A percentile compares a stretch with the other conserved stretches of the same genome.
These are phyloP conservation scores for Prosopocoilus inquinatus DNA, from an alignment of 2,888 invertebrate species.

Conservation along the genomic window DNA sequence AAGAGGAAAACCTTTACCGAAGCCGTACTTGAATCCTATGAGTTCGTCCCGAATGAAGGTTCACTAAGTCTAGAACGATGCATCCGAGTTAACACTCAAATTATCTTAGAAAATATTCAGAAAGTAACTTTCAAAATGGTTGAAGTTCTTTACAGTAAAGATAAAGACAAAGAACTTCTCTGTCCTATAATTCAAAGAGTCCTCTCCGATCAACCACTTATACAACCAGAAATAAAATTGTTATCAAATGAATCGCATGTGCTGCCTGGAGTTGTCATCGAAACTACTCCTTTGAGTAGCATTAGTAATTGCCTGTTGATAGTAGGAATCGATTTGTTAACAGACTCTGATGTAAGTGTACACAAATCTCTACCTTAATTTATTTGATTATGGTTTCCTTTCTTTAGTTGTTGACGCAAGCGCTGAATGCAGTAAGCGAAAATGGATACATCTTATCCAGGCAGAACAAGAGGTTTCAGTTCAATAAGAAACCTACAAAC, in stretches of 20 bases:
- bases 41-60: constrained; percentile 64
- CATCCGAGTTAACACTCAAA: constrained; percentile 63
- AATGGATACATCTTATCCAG: too few species aligned
- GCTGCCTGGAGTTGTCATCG: constrained; percentile 56
- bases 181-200: constrained; percentile 56
- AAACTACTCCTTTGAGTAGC: constrained; percentile 58
- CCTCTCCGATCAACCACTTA: constrained; percentile 66
- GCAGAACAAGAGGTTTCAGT: too few species aligned
- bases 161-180: constrained; percentile 45
- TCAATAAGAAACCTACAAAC: too few species aligned
- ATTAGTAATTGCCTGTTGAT: constrained; percentile 36
- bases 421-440: too few species aligned
- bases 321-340: constrained; percentile 21
- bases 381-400: not conserved
- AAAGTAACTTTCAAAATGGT: constrained; percentile 61
- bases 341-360: too few species aligned
- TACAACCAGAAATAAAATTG: constrained; percentile 65
- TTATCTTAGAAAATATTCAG: constrained; percentile 70
- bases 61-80: constrained; percentile 40
- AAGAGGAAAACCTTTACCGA: constrained; percentile 65
- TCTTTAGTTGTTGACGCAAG: not conserved
- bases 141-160: constrained; percentile 40
- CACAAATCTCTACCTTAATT: too few species aligned
- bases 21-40: constrained; percentile 74
- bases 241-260: constrained; percentile 55